A percentile compares a stretch with the other conserved stretches of the same genome.
Conservation (phyloP, 2,113 vertebrate species). For the Pterocles orientalis region DNA sequence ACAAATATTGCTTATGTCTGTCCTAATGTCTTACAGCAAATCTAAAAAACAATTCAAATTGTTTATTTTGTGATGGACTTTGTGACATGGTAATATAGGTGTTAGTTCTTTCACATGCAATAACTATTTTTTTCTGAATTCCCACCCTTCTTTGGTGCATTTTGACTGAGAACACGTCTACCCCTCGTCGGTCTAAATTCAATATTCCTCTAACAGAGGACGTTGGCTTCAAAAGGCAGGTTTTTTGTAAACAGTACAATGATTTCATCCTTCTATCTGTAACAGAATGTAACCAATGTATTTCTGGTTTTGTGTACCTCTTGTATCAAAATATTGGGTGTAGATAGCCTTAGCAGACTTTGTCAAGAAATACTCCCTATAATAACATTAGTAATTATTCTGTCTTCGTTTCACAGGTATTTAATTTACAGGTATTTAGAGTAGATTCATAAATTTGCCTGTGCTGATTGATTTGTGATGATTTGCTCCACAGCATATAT, state of each 20-base stretch:
- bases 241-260: background rate
- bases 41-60: background rate
- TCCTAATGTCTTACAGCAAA: background rate
- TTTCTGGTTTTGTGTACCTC: background rate
- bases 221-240: background rate
- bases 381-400: slow-evolving; percentile 41
- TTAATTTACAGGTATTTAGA: slow-evolving; percentile 69
- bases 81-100: too few relatives aligned
- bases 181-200: background rate
- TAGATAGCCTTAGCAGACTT: background rate
- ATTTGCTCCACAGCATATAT: background rate
- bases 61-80: background rate
- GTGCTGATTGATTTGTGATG: slow-evolving; percentile 59
- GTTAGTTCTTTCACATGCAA: background rate
- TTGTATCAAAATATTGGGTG: background rate
- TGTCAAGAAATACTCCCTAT: background rate
- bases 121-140: background rate
- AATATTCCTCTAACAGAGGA: background rate
- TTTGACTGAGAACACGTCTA: background rate
- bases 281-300: background rate
- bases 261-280: background rate
- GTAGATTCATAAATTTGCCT: slow-evolving; percentile 52
- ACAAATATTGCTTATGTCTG: background rate
- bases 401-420: slow-evolving; percentile 27
- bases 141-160: background rate